Conservation (phyloP, 2,888 invertebrate species). For the Sinhomidia bicolor region DNA sequence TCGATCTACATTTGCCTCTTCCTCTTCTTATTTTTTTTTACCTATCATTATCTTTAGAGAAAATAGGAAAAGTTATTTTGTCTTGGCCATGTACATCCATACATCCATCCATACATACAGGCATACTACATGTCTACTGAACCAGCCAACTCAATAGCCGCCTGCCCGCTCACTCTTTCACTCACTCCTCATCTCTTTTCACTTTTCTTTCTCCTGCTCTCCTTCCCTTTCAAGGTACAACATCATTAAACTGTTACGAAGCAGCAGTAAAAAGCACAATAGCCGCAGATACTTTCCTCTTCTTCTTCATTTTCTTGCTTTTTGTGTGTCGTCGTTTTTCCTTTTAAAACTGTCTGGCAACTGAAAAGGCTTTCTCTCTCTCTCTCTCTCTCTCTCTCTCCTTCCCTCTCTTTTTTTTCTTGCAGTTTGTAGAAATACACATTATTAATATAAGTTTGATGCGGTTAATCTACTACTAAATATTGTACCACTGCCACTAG, state of each 20-base stretch:
- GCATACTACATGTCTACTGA: too few relatives aligned
- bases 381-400: not conserved
- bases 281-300: constrained; percentile 27
- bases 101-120: too few relatives aligned
- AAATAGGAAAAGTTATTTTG: constrained; percentile 38
- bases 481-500: not conserved
- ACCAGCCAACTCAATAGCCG: constrained; percentile 58
- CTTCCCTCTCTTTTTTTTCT: not conserved
- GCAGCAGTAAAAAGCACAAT: constrained; percentile 28
- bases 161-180: too few relatives aligned
- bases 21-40: constrained; percentile 14
- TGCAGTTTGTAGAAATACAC: not conserved
- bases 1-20: constrained; percentile 56
- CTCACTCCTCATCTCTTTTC: constrained; percentile 37
- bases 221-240: not conserved
- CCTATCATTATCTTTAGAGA: constrained; percentile 58
- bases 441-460: constrained; percentile 17
- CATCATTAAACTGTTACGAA: constrained; percentile 55
- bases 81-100: constrained; percentile 25
- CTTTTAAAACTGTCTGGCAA: constrained; percentile 27
- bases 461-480: constrained; percentile 44
- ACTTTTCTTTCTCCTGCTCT: not conserved
- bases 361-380: not conserved
- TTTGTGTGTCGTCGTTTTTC: not conserved
- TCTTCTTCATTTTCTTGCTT: not conserved